phyloP scores from a whole-genome alignment of 2,888 invertebrate genomes.

The Bombylius discolor region DNA sequence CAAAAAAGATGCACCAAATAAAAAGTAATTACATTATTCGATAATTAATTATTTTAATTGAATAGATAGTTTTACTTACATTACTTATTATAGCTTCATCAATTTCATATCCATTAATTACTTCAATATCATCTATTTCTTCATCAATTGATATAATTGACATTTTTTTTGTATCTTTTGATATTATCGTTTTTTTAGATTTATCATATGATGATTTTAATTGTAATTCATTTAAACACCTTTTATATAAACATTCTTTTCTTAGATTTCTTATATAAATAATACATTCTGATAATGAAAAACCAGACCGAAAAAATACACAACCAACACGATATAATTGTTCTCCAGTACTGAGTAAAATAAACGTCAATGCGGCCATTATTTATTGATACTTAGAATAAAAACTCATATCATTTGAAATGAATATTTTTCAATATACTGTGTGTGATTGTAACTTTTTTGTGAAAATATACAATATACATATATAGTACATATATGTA shows the following conservation, averaged over 20 bases:
- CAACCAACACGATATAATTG: slow-evolving; percentile 26
- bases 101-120: slow-evolving; percentile 25
- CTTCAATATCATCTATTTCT: slow-evolving; percentile 24
- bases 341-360: slow-evolving; percentile 23
- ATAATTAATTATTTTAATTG: too few species aligned
- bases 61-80: neutral
- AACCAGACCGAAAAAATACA: slow-evolving; percentile 27
- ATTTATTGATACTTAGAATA: neutral
- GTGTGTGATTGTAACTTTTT: too few species aligned
- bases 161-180: neutral
- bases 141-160: slow-evolving; percentile 8
- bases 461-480: too few species aligned
- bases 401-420: neutral
- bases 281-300: slow-evolving; percentile 22
- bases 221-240: slow-evolving; percentile 22
- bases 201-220: neutral
- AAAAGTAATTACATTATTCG: too few species aligned
- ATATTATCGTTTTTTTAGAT: neutral
- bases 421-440: too few species aligned
- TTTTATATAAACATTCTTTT: slow-evolving; percentile 23
- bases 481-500: too few species aligned
- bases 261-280: slow-evolving; percentile 23
- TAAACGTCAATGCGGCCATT: slow-evolving; percentile 32
- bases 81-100: neutral
- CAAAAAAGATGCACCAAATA: too few species aligned